These are phyloP conservation scores for Menura novaehollandiae DNA, from an alignment of 2,113 vertebrate genomes.

Conservation along the genomic window DNA sequence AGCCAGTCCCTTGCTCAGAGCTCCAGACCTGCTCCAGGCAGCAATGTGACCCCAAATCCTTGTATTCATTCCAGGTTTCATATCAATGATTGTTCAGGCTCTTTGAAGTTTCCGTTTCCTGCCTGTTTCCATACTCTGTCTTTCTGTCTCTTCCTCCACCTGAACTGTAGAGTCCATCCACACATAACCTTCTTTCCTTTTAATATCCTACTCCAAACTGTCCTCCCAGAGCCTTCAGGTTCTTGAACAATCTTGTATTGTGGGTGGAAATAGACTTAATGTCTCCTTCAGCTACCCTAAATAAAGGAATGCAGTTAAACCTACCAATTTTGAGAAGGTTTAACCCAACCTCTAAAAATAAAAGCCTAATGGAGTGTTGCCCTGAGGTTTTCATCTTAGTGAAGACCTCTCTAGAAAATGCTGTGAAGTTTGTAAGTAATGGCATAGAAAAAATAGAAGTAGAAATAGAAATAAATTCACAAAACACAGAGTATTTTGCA, in stretches of 20 bases:
- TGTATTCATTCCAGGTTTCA: constrained; percentile 1
- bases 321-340: constrained; percentile 3
- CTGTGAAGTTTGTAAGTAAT: constrained; percentile 30
- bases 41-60: neutral
- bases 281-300: constrained; percentile 36
- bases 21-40: constrained; percentile 1
- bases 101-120: constrained; percentile 27
- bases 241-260: neutral
- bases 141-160: constrained; percentile 4
- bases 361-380: constrained; percentile 58
- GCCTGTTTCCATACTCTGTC: neutral
- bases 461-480: neutral
- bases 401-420: constrained; percentile 23
- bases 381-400: constrained; percentile 44
- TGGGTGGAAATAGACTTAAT: constrained; percentile 37
- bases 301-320: constrained; percentile 28
- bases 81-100: constrained; percentile 30
- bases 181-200: neutral
- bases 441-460: constrained; percentile 49
- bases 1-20: neutral
- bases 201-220: neutral
- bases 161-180: neutral
- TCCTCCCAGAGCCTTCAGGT: constrained; percentile 45
- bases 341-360: constrained; percentile 15
- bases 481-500: neutral